Percentiles rank a stretch among this genome's conserved stretches.
Evolutionary conservation across 2,888 invertebrate genomes (phyloP).

Genomic region (Nomada ruficornis): DNA sequence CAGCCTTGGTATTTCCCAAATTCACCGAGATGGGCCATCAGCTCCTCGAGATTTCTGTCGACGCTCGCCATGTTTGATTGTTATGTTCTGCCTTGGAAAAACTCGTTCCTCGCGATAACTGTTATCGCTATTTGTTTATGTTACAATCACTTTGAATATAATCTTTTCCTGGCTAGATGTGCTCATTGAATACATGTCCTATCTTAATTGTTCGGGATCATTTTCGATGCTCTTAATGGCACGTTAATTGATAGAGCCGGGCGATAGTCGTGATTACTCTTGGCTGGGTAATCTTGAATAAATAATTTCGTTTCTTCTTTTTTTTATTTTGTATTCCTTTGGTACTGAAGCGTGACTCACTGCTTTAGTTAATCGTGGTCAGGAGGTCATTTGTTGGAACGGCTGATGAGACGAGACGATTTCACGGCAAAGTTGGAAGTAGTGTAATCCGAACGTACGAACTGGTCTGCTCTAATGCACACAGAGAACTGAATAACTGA

Average conservation of each 20-base stretch:
- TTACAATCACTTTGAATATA: too few relatives aligned
- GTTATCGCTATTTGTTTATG: too few relatives aligned
- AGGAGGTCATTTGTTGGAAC: conserved; percentile 1
- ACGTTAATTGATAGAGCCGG: too few relatives aligned
- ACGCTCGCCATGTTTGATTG: conserved; percentile 65
- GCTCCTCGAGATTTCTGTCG: conserved; percentile 79
- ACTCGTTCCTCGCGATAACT: not conserved
- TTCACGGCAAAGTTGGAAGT: conserved; percentile 1
- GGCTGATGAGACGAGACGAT: conserved; percentile 1
- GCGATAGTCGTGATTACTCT: too few relatives aligned
- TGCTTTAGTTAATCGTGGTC: not conserved
- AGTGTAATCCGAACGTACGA: conserved; percentile 21
- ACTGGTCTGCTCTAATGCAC: conserved; percentile 32
- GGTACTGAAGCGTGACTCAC: not conserved
- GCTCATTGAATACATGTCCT: too few relatives aligned
- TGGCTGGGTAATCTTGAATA: too few relatives aligned
- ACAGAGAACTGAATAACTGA: conserved; percentile 48
- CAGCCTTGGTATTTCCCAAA: conserved; percentile 93
- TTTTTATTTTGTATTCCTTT: not conserved
- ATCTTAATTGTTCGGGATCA: too few relatives aligned
- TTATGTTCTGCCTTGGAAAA: not conserved
- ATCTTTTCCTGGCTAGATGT: too few relatives aligned
- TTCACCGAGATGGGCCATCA: conserved; percentile 86
- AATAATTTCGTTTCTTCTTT: too few relatives aligned
- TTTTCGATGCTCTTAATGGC: too few relatives aligned